These are phyloP conservation scores for Macroteleia sp. DNA, from an alignment of 2,888 invertebrate genomes.

Conservation along the genomic window DNA sequence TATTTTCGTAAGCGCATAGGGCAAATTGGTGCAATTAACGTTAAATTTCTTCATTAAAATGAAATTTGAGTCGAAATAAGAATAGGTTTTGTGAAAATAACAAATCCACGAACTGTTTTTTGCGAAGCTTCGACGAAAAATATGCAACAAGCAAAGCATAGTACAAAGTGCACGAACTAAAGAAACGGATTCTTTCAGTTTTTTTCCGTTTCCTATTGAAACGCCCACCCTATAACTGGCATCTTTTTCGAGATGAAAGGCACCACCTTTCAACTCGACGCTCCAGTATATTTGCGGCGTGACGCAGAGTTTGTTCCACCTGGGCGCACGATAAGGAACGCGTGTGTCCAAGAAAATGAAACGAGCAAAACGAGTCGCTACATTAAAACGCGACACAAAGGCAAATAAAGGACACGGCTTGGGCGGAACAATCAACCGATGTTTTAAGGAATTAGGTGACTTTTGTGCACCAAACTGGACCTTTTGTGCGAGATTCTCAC, in stretches of 20 bases:
- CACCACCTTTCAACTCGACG: constrained; percentile 51
- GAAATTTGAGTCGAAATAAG: too few species aligned
- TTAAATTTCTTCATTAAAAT: too few species aligned
- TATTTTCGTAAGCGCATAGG: too few species aligned
- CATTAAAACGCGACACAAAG: constrained; percentile 46
- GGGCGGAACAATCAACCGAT: constrained; percentile 44
- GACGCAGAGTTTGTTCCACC: constrained; percentile 60
- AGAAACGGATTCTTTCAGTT: constrained; percentile 58
- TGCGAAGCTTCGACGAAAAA: constrained; percentile 36
- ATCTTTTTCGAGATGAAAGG: constrained; percentile 59
- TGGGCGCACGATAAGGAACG: constrained; percentile 54
- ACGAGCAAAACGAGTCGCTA: constrained; percentile 43
- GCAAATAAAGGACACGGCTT: constrained; percentile 29
- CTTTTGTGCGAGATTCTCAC: constrained; percentile 22
- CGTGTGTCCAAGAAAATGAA: constrained; percentile 47
- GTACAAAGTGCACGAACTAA: constrained; percentile 36
- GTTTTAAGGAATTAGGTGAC: constrained; percentile 54
- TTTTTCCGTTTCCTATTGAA: constrained; percentile 54
- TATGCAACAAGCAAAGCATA: constrained; percentile 41
- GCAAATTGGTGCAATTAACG: too few species aligned
- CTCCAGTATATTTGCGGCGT: constrained; percentile 55
- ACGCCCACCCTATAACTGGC: constrained; percentile 26
- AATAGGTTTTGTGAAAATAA: neutral
- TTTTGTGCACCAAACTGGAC: constrained; percentile 17
- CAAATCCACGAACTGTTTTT: constrained; percentile 6